A percentile compares a stretch with the other conserved stretches of the same genome.
Evolutionary conservation across 2,797 vertebrate species (phyloP).

Genomic region (Acridotheres tristis): DNA sequence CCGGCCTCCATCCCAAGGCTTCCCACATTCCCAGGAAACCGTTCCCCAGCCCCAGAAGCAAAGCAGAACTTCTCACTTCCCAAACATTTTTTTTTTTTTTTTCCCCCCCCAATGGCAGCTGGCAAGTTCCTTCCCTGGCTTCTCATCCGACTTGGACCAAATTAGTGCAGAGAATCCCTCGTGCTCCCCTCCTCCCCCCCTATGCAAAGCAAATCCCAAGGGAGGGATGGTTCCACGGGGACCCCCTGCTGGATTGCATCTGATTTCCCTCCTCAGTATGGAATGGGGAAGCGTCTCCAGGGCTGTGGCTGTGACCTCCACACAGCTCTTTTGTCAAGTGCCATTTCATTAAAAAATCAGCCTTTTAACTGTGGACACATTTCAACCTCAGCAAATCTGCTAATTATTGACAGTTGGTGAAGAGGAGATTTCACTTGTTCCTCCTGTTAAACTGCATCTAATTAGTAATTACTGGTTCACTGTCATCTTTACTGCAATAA

Average conservation of each 20-base stretch:
- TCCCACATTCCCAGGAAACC: neutral
- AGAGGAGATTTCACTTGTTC: constrained; percentile 86
- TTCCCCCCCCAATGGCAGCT: constrained; percentile 40
- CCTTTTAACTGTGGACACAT: constrained; percentile 83
- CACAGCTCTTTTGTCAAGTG: constrained; percentile 48
- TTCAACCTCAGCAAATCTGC: constrained; percentile 83
- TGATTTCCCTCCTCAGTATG: constrained; percentile 63
- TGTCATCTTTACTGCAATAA: constrained; percentile 80
- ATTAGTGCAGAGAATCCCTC: constrained; percentile 63
- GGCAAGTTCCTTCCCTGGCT: constrained; percentile 46
- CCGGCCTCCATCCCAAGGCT: neutral
- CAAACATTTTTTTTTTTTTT: neutral
- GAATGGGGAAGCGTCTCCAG: constrained; percentile 58
- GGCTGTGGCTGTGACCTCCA: constrained; percentile 14
- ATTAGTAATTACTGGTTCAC: constrained; percentile 83
- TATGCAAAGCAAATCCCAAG: constrained; percentile 12
- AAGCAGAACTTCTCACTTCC: constrained; percentile 51
- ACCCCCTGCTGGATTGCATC: constrained; percentile 69
- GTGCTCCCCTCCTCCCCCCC: neutral
- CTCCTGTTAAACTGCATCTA: constrained; percentile 87
- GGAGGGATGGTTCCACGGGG: constrained; percentile 63
- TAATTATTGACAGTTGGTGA: constrained; percentile 89
- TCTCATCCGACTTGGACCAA: constrained; percentile 65
- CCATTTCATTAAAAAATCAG: constrained; percentile 74
- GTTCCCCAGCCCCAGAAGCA: neutral